Conservation (phyloP, 2,888 invertebrate species). For the Zonitis immaculata region DNA sequence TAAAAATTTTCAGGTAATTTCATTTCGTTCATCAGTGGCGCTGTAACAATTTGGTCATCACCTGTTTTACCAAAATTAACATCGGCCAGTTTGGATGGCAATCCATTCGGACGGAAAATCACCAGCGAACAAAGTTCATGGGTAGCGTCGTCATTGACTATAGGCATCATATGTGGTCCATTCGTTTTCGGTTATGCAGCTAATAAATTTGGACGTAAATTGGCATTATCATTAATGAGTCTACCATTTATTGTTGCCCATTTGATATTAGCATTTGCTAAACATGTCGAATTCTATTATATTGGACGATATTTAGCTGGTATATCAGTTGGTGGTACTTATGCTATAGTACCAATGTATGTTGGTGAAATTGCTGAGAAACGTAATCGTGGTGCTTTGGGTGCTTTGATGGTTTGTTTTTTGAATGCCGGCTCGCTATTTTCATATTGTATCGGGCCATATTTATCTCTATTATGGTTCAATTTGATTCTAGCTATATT, state of each 20-base stretch:
- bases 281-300: slow-evolving; percentile 41
- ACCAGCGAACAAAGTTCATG: too few species aligned
- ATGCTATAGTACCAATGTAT: slow-evolving; percentile 77
- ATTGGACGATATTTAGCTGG: too few species aligned
- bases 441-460: slow-evolving; percentile 69
- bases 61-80: slow-evolving; percentile 43
- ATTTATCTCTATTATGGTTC: slow-evolving; percentile 62
- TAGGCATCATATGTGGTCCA: slow-evolving; percentile 59
- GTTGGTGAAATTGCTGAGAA: slow-evolving; percentile 79
- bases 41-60: slow-evolving; percentile 50
- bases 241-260: too few species aligned
- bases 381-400: slow-evolving; percentile 72
- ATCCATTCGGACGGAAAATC: slow-evolving; percentile 46
- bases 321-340: slow-evolving; percentile 66
- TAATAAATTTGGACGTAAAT: slow-evolving; percentile 65
- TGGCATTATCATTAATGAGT: slow-evolving; percentile 60
- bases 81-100: slow-evolving; percentile 25
- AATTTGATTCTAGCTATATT: slow-evolving; percentile 62
- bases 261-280: slow-evolving; percentile 63
- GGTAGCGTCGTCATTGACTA: slow-evolving; percentile 52
- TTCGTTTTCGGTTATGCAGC: slow-evolving; percentile 66
- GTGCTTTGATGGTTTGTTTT: slow-evolving; percentile 75
- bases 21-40: slow-evolving; percentile 46
- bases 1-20: slow-evolving; percentile 49
- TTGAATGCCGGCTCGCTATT: slow-evolving; percentile 65